Base-by-base conservation (phyloP, 2,797 vertebrate genomes). In the Momotus momota region DNA sequence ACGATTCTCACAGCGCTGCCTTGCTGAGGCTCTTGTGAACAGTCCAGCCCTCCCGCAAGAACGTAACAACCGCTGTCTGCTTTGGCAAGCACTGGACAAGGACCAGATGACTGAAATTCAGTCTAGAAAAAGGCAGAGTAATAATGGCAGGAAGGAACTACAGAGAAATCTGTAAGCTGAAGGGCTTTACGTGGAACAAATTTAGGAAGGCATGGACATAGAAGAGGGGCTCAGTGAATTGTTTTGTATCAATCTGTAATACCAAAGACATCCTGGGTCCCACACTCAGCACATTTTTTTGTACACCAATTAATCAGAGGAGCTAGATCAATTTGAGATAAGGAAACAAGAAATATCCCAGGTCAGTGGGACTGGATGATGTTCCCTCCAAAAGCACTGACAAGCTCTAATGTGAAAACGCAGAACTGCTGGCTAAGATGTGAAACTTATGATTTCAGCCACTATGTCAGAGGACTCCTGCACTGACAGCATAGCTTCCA, bases 131-230 rank as follows among this genome's bases (percentile, higher is more conserved):
- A 64, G 19, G 31, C 33, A 57, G 31, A 73, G 65, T 54, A 75
- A 62, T 35, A 54, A 67, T 0, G 4, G 33, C 73, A 64, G 31
- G 43, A 20, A 55, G 43, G 45, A 88, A 64, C 17, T 25, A 7
- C 7, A 13, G 49, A 46, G 38, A 80, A 57, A 81, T 38, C 52
- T 38, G 5, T 27, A 27, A 70, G 19, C 31, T 72, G 62, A 81
- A 79, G 20, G 0, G 0, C 23, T 13, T 20, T 31, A 35, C 0
- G 1, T 7, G 81, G 58, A 70, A 70, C 14, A 38, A 64, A 26
- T 51, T 90, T 46, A 43, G n/a, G 21, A 75, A 21, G 31, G 27
- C 29, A 49, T 69, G 33, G 69, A 43, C 43, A 64, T 48, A 82
- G 45, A 74, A 83, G 22, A 57, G 26, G 67, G 33, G 31, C 29